Conservation (phyloP, 1,140 invertebrate genomes). For the Caenorhabditis tropicalis region DNA sequence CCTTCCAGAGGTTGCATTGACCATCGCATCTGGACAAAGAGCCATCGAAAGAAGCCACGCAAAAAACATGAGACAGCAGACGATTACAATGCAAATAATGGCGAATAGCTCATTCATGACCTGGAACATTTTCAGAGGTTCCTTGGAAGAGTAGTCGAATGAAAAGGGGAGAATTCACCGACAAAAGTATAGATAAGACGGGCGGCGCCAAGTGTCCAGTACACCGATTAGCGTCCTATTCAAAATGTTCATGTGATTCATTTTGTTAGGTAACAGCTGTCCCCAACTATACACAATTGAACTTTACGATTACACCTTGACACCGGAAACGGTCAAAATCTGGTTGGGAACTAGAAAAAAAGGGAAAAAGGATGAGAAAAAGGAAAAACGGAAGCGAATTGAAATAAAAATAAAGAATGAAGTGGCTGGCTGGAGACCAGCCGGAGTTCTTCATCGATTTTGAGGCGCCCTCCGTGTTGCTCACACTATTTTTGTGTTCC, state of each 20-base stretch:
- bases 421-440: too few species aligned
- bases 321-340: too few species aligned
- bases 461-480: background rate
- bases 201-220: slow-evolving; percentile 18
- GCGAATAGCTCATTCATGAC: slow-evolving; percentile 59
- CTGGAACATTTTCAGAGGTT: background rate
- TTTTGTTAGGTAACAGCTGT: background rate
- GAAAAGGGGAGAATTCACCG: background rate
- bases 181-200: slow-evolving; percentile 11
- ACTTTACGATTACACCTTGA: too few species aligned
- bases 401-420: background rate
- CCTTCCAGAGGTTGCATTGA: slow-evolving; percentile 34
- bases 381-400: background rate
- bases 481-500: background rate
- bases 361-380: background rate
- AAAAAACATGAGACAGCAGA: slow-evolving; percentile 61
- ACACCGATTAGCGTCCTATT: background rate
- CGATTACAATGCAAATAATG: slow-evolving; percentile 57
- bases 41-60: slow-evolving; percentile 60
- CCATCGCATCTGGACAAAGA: slow-evolving; percentile 60
- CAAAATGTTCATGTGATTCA: background rate
- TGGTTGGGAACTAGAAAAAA: too few species aligned
- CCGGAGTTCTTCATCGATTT: background rate
- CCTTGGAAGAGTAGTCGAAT: background rate
- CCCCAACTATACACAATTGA: too few species aligned